Base-by-base conservation (phyloP, 2,113 vertebrate genomes). In the Ploceus nigricollis region DNA sequence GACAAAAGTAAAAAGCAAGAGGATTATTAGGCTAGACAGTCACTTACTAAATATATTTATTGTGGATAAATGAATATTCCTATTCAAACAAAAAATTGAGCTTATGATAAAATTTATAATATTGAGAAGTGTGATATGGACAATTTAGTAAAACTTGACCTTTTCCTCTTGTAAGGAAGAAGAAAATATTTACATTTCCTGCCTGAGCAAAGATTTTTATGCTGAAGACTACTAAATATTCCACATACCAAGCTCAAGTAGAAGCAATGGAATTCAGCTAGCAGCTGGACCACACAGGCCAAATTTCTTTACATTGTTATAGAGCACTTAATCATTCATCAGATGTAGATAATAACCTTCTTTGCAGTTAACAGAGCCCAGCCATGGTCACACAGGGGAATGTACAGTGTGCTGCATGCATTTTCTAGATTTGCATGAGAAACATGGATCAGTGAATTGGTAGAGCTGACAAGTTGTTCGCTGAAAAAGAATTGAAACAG, bases 1-100 rank as follows among this genome's bases (percentile, higher is more conserved):
- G 94, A 97, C 95, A 95, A 95, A 97, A 97, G 91, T 92, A 96
- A 97, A 96, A 93, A 87, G 70, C 56, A 63, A 50, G 65, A 86
- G 75, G 78, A 57, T 97, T 91, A 93, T 96, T 97, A 93, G 82
- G 87, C 77, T 76, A 96, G 96, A 95, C 81, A 97, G 94, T 95
- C 88, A 91, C 90, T 97, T 96, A 94, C 58, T 93, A 96, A 96
- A 90, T 96, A 72, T 94, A 93, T 97, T 97, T 97, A 97, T 96
- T 97, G 94, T 87, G 71, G 54, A 91, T 93, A 96, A 94, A 72
- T 76, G 56, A 96, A 91, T 97, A 84, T 60, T 58, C 27, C 20
- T 90, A 89, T 96, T 95, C 65, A 69, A 93, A 95, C 57, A 95
- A 94, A 96, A 97, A 79, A 51, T n/a, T 65, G 47, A 72, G 83